Conservation (phyloP, 2,113 vertebrate species). For the Micromys minutus region DNA sequence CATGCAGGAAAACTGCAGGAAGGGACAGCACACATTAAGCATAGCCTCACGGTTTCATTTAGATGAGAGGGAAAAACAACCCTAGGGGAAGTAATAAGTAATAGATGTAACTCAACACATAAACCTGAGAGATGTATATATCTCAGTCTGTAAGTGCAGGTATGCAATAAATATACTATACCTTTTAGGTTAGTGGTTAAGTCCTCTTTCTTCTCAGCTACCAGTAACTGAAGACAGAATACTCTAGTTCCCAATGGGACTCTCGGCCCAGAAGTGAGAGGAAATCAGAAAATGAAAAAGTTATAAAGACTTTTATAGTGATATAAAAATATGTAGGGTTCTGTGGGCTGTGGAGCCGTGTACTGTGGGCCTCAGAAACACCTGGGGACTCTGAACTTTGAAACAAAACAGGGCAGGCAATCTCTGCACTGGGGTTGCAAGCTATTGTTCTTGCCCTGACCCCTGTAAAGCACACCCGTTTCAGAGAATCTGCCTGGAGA, state of each 20-base stretch:
- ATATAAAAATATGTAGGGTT: too few species aligned
- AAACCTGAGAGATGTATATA: background rate
- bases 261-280: background rate
- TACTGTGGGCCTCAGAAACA: background rate
- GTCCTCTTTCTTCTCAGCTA: background rate
- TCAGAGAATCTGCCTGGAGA: background rate
- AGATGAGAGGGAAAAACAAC: background rate
- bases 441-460: background rate
- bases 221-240: background rate
- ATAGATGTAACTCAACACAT: constrained; percentile 31
- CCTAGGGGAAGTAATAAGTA: background rate
- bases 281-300: background rate
- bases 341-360: background rate
- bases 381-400: background rate
- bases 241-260: background rate
- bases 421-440: background rate
- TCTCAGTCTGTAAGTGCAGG: background rate
- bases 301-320: background rate
- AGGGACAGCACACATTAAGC: background rate
- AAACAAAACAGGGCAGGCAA: background rate
- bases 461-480: background rate
- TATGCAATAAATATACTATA: constrained; percentile 3
- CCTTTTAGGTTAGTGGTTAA: background rate
- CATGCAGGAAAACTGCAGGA: background rate
- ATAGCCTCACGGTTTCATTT: constrained; percentile 10